phyloP scores from a whole-genome alignment of 2,113 vertebrate species.

The Labeo catla region DNA sequence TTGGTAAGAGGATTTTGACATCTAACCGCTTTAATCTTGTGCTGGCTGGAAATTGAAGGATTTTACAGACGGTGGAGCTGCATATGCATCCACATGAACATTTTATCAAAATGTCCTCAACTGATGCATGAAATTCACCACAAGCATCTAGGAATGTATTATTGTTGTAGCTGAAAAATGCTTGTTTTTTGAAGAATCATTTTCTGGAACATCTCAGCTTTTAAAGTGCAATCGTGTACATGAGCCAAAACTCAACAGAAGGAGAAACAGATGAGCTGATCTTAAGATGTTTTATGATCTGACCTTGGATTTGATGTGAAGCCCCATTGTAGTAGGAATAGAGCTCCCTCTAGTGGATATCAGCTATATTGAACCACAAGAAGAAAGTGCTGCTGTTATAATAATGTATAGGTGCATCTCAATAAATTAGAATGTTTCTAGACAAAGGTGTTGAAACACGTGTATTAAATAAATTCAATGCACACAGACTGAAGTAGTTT shows the following conservation, averaged over 20 bases:
- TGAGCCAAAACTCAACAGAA: neutral
- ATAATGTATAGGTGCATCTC: neutral
- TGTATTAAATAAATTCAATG: no score
- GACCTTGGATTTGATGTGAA: neutral
- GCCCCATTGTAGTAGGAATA: slow-evolving; percentile 35
- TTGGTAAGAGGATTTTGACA: slow-evolving; percentile 73
- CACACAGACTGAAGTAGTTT: no score
- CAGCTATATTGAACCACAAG: neutral
- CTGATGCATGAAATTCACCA: neutral
- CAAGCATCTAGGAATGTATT: neutral
- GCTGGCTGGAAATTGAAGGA: slow-evolving; percentile 53
- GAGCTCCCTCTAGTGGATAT: slow-evolving; percentile 69
- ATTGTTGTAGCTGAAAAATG: neutral
- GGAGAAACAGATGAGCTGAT: slow-evolving; percentile 2
- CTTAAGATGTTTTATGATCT: neutral
- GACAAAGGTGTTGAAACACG: no score
- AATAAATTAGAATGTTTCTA: no score
- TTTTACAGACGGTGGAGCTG: slow-evolving; percentile 31
- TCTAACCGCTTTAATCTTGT: slow-evolving; percentile 69
- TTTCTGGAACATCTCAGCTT: neutral
- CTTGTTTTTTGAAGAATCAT: neutral
- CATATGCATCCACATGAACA: neutral
- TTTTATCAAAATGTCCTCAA: slow-evolving; percentile 29
- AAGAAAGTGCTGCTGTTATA: neutral
- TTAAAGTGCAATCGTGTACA: neutral